Base-by-base conservation (phyloP, 2,888 invertebrate genomes). In the Euzetes globulus region DNA sequence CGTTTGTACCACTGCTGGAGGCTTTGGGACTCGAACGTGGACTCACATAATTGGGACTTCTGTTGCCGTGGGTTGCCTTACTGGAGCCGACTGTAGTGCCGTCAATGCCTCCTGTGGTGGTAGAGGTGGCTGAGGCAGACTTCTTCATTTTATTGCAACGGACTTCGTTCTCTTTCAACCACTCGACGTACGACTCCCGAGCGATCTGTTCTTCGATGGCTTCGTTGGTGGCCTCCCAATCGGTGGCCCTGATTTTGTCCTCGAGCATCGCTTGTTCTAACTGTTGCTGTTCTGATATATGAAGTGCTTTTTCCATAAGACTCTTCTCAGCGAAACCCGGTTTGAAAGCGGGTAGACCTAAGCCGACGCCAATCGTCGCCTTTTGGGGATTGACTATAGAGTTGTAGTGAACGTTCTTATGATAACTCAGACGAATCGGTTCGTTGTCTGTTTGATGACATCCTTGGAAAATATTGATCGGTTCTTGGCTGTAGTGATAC, bases 181-280 rank as follows among this genome's bases (percentile, higher is more conserved):
- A 92, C 81, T 91, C 90, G 70, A 91, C 86, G 83, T 91, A 92
- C 55, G 91, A 91, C 83, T 92, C 91, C 19, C 91, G 85, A 6
- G 92, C 91, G 13, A 79, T 90, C 84, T 92, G 91, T 81, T 92
- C 91, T 81, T 91, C 91, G 74, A 93, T 89, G n/a, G 90, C 90
- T 82, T 92, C 91, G 81, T 91, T 91, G 0, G 93, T 94, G 11
- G 92, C 90, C 82, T 94, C 92, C 91, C 91, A 92, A 83, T 94
- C 93, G 7, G 92, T 92, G 77, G 92, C 92, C 80, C 89, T 87
- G 68, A 93, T 83, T 82, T 94, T 94, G 82, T 94, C 93, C 82
- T 93, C 90, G 79, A 94, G 85, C 92, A 94, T 94, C 0, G 91
- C 89, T 86, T 91, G 89, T 83, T 92, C 91, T 79, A 92, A 88